A percentile compares a stretch with the other conserved stretches of the same genome.
phyloP scores from a whole-genome alignment of 2,113 vertebrate genomes.

The Etia nguti region DNA sequence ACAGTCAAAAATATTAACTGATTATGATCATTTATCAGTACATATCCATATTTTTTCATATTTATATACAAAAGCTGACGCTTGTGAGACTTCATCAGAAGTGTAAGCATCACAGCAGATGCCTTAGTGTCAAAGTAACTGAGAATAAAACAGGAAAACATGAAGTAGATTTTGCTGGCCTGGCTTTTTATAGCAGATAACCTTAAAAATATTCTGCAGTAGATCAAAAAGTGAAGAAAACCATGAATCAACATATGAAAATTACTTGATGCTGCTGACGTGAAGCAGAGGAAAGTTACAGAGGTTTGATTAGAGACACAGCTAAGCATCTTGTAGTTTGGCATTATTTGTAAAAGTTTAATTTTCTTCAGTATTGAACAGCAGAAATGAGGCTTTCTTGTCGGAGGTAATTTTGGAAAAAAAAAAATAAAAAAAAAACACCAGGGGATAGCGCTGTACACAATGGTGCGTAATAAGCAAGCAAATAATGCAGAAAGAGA shows the following conservation, averaged over 20 bases:
- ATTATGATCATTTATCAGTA: not conserved
- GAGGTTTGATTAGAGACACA: not conserved
- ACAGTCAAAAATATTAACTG: not conserved
- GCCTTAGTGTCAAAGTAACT: not conserved
- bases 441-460: not conserved
- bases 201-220: not conserved
- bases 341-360: not conserved
- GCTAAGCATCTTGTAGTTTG: not conserved
- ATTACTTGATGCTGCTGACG: not conserved
- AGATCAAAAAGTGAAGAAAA: not conserved
- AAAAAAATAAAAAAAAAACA: not conserved
- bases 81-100: not conserved
- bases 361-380: not conserved
- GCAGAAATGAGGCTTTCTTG: not conserved
- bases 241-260: not conserved
- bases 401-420: not conserved
- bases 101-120: not conserved
- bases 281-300: not conserved
- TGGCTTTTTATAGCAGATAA: not conserved
- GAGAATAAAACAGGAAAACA: not conserved
- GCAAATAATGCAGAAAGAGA: not conserved
- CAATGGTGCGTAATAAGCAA: not conserved
- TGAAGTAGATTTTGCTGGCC: not conserved
- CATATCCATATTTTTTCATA: not conserved
- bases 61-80: not conserved